Conservation (phyloP, 1,140 invertebrate species). For the Cydia pomonella region DNA sequence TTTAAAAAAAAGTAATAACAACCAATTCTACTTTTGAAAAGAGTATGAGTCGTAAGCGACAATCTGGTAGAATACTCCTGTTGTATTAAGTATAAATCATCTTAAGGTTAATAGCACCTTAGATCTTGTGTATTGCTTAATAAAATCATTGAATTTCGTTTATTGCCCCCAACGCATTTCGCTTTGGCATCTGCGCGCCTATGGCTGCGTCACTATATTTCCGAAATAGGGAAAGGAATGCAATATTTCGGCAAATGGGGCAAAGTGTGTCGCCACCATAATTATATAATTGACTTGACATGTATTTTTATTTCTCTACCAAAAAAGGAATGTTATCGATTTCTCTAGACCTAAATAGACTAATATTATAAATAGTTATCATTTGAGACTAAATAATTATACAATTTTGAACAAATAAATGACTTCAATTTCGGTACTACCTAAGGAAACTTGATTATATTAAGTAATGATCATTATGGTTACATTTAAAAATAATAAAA, state of each 20-base stretch:
- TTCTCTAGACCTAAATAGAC: not conserved
- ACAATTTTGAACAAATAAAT: constrained; percentile 20
- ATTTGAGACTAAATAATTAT: constrained; percentile 5
- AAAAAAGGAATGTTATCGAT: constrained; percentile 9
- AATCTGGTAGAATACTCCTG: not conserved
- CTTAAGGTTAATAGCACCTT: constrained; percentile 4
- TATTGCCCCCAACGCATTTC: not conserved
- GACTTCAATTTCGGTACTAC: constrained; percentile 3
- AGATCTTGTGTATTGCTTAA: not conserved
- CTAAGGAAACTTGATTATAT: constrained; percentile 1
- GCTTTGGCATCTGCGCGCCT: not conserved
- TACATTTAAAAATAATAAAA: not conserved
- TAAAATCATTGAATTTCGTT: not conserved
- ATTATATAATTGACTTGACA: not conserved
- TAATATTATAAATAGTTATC: not conserved
- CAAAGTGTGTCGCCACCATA: not conserved
- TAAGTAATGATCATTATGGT: constrained; percentile 29
- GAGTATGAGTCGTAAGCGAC: no score
- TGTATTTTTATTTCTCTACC: not conserved
- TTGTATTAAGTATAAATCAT: not conserved
- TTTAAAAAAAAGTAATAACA: no score
- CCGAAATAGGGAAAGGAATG: not conserved
- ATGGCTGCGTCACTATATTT: not conserved
- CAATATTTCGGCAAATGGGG: not conserved
- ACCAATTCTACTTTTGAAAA: no score